These are phyloP conservation scores for Sinella curviseta DNA, from an alignment of 1,140 invertebrate genomes.

Conservation along the genomic window DNA sequence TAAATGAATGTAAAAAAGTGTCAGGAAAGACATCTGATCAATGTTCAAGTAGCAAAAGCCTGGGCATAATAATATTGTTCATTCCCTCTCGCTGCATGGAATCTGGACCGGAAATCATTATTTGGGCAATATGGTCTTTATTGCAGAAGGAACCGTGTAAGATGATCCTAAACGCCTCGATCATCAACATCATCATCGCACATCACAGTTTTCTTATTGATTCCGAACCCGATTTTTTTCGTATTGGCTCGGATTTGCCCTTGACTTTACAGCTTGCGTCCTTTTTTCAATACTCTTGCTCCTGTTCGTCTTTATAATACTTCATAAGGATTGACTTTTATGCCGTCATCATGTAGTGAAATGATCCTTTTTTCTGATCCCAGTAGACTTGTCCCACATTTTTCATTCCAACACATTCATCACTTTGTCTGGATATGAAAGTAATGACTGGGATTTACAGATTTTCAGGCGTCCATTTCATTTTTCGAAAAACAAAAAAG, in stretches of 20 bases:
- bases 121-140: slow-evolving; percentile 51
- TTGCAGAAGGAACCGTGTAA: slow-evolving; percentile 41
- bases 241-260: neutral
- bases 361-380: neutral
- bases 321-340: neutral
- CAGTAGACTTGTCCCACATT: slow-evolving; percentile 17
- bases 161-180: slow-evolving; percentile 11
- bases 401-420: slow-evolving; percentile 20
- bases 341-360: too few species aligned
- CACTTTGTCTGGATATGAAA: neutral
- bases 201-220: neutral
- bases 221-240: neutral
- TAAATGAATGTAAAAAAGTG: slow-evolving; percentile 40
- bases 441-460: neutral
- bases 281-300: neutral
- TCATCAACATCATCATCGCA: too few species aligned
- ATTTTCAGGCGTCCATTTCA: neutral
- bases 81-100: slow-evolving; percentile 13
- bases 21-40: slow-evolving; percentile 49
- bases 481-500: neutral
- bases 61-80: neutral
- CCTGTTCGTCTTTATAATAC: neutral
- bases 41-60: slow-evolving; percentile 35
- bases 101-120: slow-evolving; percentile 51
- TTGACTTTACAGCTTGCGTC: neutral